phyloP scores from a whole-genome alignment of 2,113 vertebrate genomes.

The Capreolus pygargus region DNA sequence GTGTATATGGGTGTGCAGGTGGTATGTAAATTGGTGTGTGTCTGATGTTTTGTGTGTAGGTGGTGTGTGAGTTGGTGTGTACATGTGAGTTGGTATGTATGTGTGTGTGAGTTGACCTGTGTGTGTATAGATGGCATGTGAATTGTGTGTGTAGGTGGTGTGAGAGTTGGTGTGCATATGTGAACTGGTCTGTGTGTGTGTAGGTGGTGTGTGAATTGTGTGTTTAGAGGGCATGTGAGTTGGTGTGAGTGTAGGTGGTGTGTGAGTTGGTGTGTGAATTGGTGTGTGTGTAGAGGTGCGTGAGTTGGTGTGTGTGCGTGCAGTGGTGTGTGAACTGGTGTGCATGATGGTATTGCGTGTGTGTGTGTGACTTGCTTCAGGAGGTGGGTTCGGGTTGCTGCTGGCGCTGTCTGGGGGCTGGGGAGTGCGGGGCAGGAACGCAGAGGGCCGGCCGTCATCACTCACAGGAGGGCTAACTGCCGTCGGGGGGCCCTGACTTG shows the following conservation, averaged over 20 bases:
- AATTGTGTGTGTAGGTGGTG: too few species aligned
- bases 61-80: neutral
- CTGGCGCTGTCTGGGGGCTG: neutral
- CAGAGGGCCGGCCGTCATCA: neutral
- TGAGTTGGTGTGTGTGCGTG: too few species aligned
- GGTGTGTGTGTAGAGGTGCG: too few species aligned
- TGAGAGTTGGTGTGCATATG: too few species aligned
- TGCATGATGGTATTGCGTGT: neutral
- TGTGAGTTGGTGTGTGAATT: too few species aligned
- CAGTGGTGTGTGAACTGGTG: neutral
- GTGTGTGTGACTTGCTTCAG: neutral
- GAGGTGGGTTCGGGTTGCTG: neutral
- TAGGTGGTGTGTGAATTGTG: too few species aligned
- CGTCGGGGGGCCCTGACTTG: neutral
- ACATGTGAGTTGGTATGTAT: neutral
- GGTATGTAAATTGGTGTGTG: neutral
- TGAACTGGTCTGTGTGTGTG: neutral
- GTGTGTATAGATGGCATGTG: too few species aligned
- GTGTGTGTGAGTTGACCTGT: too few species aligned
- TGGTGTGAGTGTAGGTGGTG: too few species aligned
- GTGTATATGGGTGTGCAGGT: neutral
- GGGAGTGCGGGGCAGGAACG: rapidly evolving
- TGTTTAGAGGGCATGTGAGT: too few species aligned
- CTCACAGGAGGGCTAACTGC: neutral
- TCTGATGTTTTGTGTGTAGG: neutral